Evolutionary conservation across 2,797 vertebrate species (phyloP).

Genomic region (Gobionotothen gibberifrons): DNA sequence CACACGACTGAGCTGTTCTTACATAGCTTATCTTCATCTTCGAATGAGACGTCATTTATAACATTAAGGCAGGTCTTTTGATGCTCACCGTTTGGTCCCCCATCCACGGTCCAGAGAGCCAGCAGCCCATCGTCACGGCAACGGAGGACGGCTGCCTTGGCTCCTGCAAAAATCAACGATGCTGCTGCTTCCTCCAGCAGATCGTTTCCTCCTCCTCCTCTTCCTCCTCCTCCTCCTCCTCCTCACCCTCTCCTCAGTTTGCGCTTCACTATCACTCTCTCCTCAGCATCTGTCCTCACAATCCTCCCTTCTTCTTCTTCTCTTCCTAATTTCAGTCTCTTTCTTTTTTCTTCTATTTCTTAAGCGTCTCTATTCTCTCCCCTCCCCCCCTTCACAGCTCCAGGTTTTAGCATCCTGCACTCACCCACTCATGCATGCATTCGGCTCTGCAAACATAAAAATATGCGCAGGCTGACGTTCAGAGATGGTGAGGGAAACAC

Average conservation of each 20-base stretch:
- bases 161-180: constrained; percentile 55
- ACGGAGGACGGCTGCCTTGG: constrained; percentile 70
- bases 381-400: constrained; percentile 53
- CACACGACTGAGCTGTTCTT: constrained; percentile 3
- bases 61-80: constrained; percentile 8
- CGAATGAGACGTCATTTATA: constrained; percentile 6
- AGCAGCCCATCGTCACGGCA: constrained; percentile 87
- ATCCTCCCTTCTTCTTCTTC: constrained; percentile 1
- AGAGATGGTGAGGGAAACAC: constrained; percentile 68
- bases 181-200: constrained; percentile 66
- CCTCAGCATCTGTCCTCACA: constrained; percentile 49
- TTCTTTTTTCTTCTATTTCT: constrained; percentile 40
- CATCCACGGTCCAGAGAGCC: constrained; percentile 85
- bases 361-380: constrained; percentile 25
- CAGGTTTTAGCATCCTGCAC: constrained; percentile 54
- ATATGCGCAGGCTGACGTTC: constrained; percentile 68
- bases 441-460: constrained; percentile 63
- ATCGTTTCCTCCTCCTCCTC: constrained; percentile 47
- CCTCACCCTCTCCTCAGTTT: constrained; percentile 36
- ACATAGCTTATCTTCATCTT: constrained; percentile 1
- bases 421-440: constrained; percentile 49
- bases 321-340: constrained; percentile 21
- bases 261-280: constrained; percentile 44
- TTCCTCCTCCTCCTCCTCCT: constrained; percentile 26
- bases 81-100: constrained; percentile 80